phyloP scores from a whole-genome alignment of 2,797 vertebrate species.

The Garrulus glandarius region DNA sequence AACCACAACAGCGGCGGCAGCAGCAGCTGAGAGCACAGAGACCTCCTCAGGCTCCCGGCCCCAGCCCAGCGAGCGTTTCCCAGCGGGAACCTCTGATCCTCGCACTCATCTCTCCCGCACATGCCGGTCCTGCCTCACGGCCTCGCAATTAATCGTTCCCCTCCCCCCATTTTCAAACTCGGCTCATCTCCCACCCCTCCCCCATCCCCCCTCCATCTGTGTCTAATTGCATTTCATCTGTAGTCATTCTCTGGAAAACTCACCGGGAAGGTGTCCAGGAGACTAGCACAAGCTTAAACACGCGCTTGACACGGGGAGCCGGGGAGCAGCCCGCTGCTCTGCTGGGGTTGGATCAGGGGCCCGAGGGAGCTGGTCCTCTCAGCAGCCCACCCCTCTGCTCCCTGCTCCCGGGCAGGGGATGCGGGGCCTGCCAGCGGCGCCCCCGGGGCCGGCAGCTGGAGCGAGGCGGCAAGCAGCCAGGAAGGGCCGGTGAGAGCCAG shows the following conservation, averaged over 20 bases:
- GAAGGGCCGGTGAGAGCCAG: neutral
- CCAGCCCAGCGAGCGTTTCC: conserved; percentile 6
- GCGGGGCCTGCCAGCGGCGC: neutral
- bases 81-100: conserved; percentile 22
- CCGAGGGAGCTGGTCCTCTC: neutral
- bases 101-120: neutral
- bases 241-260: conserved; percentile 53
- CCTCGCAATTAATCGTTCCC: conserved; percentile 37
- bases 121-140: neutral
- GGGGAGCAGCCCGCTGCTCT: neutral
- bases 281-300: conserved; percentile 46
- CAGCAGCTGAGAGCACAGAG: conserved; percentile 38
- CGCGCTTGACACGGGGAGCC: neutral
- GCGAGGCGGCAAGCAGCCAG: neutral
- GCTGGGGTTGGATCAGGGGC: neutral
- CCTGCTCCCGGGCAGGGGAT: neutral
- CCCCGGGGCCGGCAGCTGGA: neutral
- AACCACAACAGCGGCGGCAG: neutral
- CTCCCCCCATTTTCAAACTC: conserved; percentile 22
- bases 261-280: conserved; percentile 30
- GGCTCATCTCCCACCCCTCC: conserved; percentile 26
- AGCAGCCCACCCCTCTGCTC: neutral
- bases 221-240: conserved; percentile 64
- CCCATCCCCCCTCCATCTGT: conserved; percentile 46
- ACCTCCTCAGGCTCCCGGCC: conserved; percentile 47